A percentile compares a stretch with the other conserved stretches of the same genome.
These are phyloP conservation scores for Saccopteryx leptura DNA, from an alignment of 2,113 vertebrate species.

Conservation along the genomic window DNA sequence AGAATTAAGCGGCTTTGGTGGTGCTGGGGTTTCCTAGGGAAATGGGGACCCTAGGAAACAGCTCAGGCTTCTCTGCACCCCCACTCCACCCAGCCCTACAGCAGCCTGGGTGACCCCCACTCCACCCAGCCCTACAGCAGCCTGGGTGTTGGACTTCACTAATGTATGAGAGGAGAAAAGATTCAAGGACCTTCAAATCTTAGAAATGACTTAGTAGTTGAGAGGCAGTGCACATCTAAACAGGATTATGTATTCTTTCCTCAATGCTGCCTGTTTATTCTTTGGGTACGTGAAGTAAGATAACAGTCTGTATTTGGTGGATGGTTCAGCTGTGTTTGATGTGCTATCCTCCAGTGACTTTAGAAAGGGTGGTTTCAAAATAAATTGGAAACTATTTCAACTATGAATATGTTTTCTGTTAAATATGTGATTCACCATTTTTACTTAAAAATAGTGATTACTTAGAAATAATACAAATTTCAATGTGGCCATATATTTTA, in stretches of 20 bases:
- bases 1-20: background rate
- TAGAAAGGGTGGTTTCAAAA: background rate
- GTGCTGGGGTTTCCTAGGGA: background rate
- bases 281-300: background rate
- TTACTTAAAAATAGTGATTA: background rate
- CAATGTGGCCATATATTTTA: background rate
- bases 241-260: fast-evolving
- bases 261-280: background rate
- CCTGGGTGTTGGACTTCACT: background rate
- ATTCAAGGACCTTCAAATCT: too few species aligned
- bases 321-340: background rate
- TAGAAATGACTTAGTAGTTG: background rate
- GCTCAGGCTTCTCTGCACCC: too few species aligned
- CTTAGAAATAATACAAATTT: background rate
- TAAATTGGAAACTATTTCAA: background rate
- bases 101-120: too few species aligned
- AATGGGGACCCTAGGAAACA: fast-evolving
- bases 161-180: background rate
- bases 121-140: too few species aligned
- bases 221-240: background rate
- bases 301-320: background rate
- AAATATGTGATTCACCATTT: background rate
- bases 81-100: fast-evolving
- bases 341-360: background rate
- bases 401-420: background rate